Base-by-base conservation (phyloP, 2,888 invertebrate species). In the Volucella inflata region DNA sequence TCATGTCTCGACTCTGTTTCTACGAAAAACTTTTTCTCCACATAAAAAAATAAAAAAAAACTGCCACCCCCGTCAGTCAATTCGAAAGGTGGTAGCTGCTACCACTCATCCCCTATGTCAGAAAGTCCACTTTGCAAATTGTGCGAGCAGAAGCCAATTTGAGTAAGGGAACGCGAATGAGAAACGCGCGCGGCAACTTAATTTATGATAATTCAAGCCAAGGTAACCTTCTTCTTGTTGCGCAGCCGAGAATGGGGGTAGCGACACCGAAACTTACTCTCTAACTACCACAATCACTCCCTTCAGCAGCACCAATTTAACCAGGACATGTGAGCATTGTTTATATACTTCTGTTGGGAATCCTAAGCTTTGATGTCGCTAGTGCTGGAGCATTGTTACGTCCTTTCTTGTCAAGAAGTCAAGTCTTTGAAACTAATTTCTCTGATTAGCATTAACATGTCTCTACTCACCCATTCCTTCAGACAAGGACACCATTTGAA, bases 181-280 rank as follows among this genome's bases (percentile, higher is more conserved):
- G 48, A 70, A 44, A 53, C 51, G 53, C 70, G 83, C 57, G 68
- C 79, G 68, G 74, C 70, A 75, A 75, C 65, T 75, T 80, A 76
- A 84, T 80, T 84, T 84, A 80, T 80, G 74, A 80, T 71, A 84
- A 70, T 75, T 70, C 30, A 80, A 84, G 80, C 80, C 84, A 80
- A 75, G 80, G 80, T 70, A 79, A 83, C 74, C 55, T 42, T 21
- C 51, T 14, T 51, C 59, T 51, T 17, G 48, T 53, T 17, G 57
- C 57, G 21, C 57, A 59, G 16, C 59, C 3, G 14, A 38, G 38
- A 59, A 16, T 36, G 38, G 68, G 48, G 30, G 11, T 48, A n/a
- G 62, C 36, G 78, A 71, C 70, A 79, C 72, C 8, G 53, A 51
- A n/a, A 64, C 38, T 21, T 50, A 60, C 62, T 53, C 62, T 21